Evolutionary conservation across 1,140 invertebrate genomes (phyloP).

Genomic region (Tachypleus tridentatus): DNA sequence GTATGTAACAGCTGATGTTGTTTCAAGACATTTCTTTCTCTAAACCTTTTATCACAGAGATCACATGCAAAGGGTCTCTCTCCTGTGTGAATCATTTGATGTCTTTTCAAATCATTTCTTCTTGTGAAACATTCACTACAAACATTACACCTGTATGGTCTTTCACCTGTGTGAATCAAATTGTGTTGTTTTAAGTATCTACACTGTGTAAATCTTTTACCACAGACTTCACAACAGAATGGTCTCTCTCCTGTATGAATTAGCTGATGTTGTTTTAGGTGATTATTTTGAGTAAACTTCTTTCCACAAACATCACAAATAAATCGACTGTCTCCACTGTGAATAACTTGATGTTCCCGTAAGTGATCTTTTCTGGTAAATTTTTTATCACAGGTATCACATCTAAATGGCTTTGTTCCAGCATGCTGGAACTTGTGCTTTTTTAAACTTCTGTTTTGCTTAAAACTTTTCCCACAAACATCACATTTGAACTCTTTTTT

Average conservation of each 20-base stretch:
- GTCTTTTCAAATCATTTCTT: constrained; percentile 32
- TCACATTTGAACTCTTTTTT: too few relatives aligned
- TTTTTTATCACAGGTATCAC: too few relatives aligned
- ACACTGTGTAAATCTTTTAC: constrained; percentile 32
- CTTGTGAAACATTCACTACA: constrained; percentile 38
- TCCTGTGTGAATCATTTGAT: constrained; percentile 20
- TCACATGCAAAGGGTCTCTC: constrained; percentile 30
- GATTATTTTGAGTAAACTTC: constrained; percentile 2
- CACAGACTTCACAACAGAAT: constrained; percentile 34
- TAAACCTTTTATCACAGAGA: constrained; percentile 27
- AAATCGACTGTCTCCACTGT: constrained; percentile 9
- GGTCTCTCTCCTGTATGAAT: constrained; percentile 36
- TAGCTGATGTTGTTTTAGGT: constrained; percentile 7
- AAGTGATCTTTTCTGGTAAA: too few relatives aligned
- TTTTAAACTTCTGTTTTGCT: too few relatives aligned
- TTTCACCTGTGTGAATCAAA: constrained; percentile 33
- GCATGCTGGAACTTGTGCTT: too few relatives aligned
- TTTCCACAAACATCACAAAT: constrained; percentile 17
- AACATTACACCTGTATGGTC: constrained; percentile 34
- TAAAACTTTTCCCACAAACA: too few relatives aligned
- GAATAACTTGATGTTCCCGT: constrained; percentile 7
- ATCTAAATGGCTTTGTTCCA: too few relatives aligned
- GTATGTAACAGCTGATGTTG: constrained; percentile 35
- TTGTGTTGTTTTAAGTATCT: constrained; percentile 34
- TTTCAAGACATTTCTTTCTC: constrained; percentile 35